A percentile compares a stretch with the other conserved stretches of the same genome.
Evolutionary conservation across 2,888 invertebrate species (phyloP).

Genomic region (Arctia plantaginis): DNA sequence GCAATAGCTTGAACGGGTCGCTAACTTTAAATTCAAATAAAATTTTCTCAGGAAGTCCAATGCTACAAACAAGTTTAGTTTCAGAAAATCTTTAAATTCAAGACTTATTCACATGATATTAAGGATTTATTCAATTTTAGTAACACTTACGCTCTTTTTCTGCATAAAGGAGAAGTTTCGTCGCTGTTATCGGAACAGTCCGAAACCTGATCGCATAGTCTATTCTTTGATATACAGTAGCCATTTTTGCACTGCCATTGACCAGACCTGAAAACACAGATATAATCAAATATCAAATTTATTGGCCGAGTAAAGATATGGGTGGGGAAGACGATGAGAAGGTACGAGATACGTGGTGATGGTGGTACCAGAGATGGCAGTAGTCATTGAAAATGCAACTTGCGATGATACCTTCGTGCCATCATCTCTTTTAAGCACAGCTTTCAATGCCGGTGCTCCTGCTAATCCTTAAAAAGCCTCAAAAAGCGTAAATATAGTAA

Average conservation of each 20-base stretch:
- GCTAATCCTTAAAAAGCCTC: too few species aligned
- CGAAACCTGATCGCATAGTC: background rate
- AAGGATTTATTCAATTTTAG: background rate
- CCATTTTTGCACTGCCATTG: constrained; percentile 7
- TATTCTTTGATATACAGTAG: background rate
- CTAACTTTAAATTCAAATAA: too few species aligned
- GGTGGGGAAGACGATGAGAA: background rate
- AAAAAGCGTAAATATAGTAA: too few species aligned
- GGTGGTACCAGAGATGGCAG: too few species aligned
- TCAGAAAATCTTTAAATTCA: background rate
- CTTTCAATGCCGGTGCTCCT: too few species aligned
- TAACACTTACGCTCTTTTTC: background rate
- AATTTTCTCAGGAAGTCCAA: too few species aligned
- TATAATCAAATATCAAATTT: background rate
- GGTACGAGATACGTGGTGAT: too few species aligned
- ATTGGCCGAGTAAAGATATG: background rate
- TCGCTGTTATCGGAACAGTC: background rate
- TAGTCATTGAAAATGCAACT: too few species aligned
- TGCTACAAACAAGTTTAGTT: too few species aligned
- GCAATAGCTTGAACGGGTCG: too few species aligned
- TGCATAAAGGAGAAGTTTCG: background rate
- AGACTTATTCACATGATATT: background rate
- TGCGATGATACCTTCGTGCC: too few species aligned
- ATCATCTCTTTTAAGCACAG: too few species aligned
- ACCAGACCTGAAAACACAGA: background rate